Conservation (phyloP, 2,113 vertebrate species). For the Promerops cafer region DNA sequence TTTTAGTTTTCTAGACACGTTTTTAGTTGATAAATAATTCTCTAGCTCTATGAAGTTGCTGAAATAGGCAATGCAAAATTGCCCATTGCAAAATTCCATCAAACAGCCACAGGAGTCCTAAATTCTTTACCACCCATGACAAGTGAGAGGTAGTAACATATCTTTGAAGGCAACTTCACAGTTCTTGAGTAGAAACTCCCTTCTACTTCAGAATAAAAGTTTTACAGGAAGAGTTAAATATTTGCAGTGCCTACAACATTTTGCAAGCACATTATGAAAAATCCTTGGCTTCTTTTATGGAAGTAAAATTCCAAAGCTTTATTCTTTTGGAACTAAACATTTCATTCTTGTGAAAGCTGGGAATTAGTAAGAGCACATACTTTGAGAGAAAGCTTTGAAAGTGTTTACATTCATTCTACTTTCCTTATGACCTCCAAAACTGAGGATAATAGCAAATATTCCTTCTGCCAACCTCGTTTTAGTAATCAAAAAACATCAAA, state of each 20-base stretch:
- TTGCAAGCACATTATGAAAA: neutral
- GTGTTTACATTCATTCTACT: neutral
- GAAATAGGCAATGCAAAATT: neutral
- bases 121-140: neutral
- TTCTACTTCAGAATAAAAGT: neutral
- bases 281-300: neutral
- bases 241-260: neutral
- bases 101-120: neutral
- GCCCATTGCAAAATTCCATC: neutral
- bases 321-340: neutral
- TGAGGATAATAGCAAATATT: neutral
- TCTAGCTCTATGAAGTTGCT: neutral
- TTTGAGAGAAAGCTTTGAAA: neutral
- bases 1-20: neutral
- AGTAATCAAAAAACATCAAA: neutral
- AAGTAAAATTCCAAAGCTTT: neutral
- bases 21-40: neutral
- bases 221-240: neutral
- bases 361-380: neutral
- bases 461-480: neutral
- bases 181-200: neutral
- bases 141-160: fast-evolving
- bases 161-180: neutral
- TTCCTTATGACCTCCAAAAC: neutral
- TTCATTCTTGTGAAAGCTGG: neutral